Conservation (phyloP, 2,888 invertebrate species). For the Hymenopus coronatus region DNA sequence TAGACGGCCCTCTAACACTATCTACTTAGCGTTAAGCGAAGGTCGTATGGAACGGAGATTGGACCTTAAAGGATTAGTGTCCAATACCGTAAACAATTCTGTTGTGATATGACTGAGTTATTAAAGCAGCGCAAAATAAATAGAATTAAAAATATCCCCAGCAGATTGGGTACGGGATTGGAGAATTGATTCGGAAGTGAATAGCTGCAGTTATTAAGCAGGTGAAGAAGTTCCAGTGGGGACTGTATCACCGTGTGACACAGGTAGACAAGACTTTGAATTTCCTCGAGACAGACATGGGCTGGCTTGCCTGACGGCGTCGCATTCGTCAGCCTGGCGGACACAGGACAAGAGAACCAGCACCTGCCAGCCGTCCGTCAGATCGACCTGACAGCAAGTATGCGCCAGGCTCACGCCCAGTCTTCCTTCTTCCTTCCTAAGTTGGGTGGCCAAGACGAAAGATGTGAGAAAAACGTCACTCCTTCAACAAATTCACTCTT, state of each 20-base stretch:
- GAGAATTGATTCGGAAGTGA: neutral
- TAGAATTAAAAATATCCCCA: too few relatives aligned
- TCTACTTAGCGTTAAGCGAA: too few relatives aligned
- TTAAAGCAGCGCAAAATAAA: too few relatives aligned
- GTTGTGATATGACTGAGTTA: too few relatives aligned
- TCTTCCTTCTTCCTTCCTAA: neutral
- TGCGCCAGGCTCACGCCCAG: neutral
- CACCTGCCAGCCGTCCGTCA: constrained; percentile 32
- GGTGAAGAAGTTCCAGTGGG: neutral
- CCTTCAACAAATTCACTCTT: neutral
- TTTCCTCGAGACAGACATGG: constrained; percentile 3
- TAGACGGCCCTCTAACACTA: too few relatives aligned
- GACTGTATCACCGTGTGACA: neutral
- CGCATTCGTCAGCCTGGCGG: constrained; percentile 28
- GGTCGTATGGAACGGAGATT: too few relatives aligned
- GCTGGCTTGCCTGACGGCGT: constrained; percentile 26
- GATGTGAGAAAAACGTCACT: neutral
- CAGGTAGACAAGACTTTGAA: constrained; percentile 19
- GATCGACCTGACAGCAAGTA: constrained; percentile 18
- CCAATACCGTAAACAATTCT: too few relatives aligned
- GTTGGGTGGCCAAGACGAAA: neutral
- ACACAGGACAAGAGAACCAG: constrained; percentile 24
- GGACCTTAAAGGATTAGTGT: too few relatives aligned
- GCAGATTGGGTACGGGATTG: too few relatives aligned
- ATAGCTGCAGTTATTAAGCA: neutral